Evolutionary conservation across 2,113 vertebrate genomes (phyloP).

Genomic region (Solenodon paradoxus): DNA sequence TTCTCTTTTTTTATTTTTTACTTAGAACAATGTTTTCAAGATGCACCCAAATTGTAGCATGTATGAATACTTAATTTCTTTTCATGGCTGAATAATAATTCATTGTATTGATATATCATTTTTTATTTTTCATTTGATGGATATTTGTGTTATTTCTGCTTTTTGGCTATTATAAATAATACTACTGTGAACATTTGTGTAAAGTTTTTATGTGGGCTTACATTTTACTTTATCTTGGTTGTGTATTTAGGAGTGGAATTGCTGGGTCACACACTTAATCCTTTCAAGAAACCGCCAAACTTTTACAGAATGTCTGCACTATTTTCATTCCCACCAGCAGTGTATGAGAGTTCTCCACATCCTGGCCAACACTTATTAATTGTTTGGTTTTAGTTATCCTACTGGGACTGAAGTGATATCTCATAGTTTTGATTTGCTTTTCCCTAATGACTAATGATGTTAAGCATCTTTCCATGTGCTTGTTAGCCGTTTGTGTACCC

Average conservation of each 20-base stretch:
- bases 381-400: not conserved
- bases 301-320: not conserved
- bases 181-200: constrained; percentile 4
- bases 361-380: not conserved
- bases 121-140: constrained; percentile 27
- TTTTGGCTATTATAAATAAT: constrained; percentile 35
- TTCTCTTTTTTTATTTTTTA: too few relatives aligned
- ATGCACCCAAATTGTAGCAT: not conserved
- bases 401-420: not conserved
- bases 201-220: constrained; percentile 4
- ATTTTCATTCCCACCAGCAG: not conserved
- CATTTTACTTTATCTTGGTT: not conserved
- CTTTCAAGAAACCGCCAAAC: not conserved
- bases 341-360: not conserved
- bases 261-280: not conserved
- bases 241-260: not conserved
- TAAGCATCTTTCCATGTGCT: not conserved
- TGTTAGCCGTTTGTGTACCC: not conserved
- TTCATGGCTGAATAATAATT: not conserved
- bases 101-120: not conserved
- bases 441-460: not conserved
- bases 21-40: not conserved
- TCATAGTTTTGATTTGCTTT: not conserved
- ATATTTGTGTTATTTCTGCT: constrained; percentile 24
- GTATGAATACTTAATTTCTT: constrained; percentile 8